Conservation (phyloP, 2,888 invertebrate species). For the Trimorus sp. region DNA sequence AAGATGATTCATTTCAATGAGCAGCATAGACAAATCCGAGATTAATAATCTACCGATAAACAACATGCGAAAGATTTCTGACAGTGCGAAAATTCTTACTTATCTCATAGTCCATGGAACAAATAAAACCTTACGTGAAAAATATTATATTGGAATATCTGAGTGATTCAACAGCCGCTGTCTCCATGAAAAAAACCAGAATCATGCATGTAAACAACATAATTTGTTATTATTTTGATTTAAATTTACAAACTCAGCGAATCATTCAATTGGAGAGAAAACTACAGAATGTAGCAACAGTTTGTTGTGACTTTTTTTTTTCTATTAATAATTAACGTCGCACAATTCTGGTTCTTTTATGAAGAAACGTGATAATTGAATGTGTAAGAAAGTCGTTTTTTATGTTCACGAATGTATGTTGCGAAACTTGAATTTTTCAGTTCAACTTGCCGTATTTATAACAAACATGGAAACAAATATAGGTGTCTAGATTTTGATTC, state of each 20-base stretch:
- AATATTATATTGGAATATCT: slow-evolving; percentile 28
- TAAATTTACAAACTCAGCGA: neutral
- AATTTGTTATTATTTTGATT: too few species aligned
- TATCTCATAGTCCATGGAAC: slow-evolving; percentile 23
- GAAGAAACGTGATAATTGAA: slow-evolving; percentile 30
- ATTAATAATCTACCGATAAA: slow-evolving; percentile 31
- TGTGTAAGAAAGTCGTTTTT: slow-evolving; percentile 44
- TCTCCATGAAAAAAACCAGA: slow-evolving; percentile 27
- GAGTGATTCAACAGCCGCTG: slow-evolving; percentile 20
- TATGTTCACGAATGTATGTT: slow-evolving; percentile 41
- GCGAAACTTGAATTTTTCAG: slow-evolving; percentile 20
- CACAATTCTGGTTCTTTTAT: slow-evolving; percentile 34
- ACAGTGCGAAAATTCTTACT: slow-evolving; percentile 20
- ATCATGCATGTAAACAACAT: neutral
- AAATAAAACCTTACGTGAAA: slow-evolving; percentile 42
- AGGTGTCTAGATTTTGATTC: slow-evolving; percentile 68
- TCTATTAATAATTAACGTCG: too few species aligned
- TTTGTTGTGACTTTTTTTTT: too few species aligned
- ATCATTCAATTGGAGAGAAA: neutral
- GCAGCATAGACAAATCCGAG: slow-evolving; percentile 28
- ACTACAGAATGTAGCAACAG: neutral
- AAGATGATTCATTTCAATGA: slow-evolving; percentile 74
- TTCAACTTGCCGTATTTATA: slow-evolving; percentile 46
- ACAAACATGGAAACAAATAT: slow-evolving; percentile 48
- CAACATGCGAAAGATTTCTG: slow-evolving; percentile 17